Evolutionary conservation across 2,797 vertebrate genomes (phyloP).

Genomic region (Chlorospingus semifuscus): DNA sequence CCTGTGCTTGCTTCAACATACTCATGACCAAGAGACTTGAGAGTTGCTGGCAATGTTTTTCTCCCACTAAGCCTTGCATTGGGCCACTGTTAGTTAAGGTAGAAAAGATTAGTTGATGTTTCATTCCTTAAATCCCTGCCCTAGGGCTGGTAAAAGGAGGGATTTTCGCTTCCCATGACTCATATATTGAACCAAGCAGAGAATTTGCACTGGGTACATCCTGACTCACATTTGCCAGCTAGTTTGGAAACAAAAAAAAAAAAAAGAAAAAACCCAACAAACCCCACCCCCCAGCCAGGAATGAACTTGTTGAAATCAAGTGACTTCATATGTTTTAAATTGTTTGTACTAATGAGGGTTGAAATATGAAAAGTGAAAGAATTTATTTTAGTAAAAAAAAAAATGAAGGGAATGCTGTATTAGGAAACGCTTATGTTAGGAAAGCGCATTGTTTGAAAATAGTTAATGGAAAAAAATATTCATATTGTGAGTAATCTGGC

Average conservation of each 20-base stretch:
- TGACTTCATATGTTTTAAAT: background rate
- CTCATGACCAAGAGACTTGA: background rate
- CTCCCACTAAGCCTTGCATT: background rate
- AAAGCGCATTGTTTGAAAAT: background rate
- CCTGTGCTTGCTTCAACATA: background rate
- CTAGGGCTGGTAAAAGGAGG: background rate
- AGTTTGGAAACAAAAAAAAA: background rate
- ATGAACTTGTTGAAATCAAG: background rate
- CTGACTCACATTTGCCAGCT: background rate
- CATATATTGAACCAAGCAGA: background rate
- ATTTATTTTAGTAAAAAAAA: background rate
- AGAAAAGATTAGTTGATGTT: background rate
- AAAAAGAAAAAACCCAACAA: rapidly evolving
- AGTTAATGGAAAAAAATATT: background rate
- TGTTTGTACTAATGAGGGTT: background rate
- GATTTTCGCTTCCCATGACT: background rate
- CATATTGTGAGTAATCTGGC: background rate
- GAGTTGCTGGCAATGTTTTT: background rate
- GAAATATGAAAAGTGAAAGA: background rate
- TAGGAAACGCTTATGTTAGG: background rate
- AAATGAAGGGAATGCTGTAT: background rate
- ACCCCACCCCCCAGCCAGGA: rapidly evolving
- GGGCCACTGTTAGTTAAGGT: background rate
- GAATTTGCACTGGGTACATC: background rate
- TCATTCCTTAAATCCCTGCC: background rate